Evolutionary conservation across 1,140 invertebrate genomes (phyloP), one percentile per base, ranked within the genome.

Genomic region (Parasteatoda tepidariorum): DNA sequence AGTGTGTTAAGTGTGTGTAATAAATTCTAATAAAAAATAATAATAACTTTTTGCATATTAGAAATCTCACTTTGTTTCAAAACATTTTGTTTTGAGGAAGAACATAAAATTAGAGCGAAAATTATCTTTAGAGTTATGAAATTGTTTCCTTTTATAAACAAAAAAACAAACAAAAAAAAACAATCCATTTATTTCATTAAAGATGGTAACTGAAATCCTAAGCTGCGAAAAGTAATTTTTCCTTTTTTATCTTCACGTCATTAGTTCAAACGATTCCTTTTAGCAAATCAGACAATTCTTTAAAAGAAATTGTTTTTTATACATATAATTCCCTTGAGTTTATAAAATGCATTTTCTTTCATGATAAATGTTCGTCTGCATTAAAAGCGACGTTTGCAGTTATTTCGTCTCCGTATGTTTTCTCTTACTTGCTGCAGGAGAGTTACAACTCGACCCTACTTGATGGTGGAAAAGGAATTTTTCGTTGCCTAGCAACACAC

Each of bases 331-430:
- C 57, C 59, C 34, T 33, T 4, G 13, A 38, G 61, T 34, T 64
- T 66, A 76, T 48, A 76, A 76, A 76, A 64, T 22, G 74, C 74
- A 66, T 55, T 76, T 66, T 66, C 61, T 64, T 34, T 7, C 74
- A 18, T 76, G 74, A 76, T 76, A 34, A 76, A 76, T 76, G 74
- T 66, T 76, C 31, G 34, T 61, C 38, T 31, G 61, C 74, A 66
- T 76, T 76, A 76, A 75, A 75, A 31, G 71, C 30, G 71, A 75
- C 71, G 41, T 75, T 57, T 57, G 26, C 74, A 64, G 38, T 31
- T 64, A 76, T 76, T 66, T 41, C 59, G 61, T 64, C 57, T 34
- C 41, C 41, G 48, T 71, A 31, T 30, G 28, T 66, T 33, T 22
- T 33, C 28, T 22, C 31, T 30, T 18, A 15, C 30, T 28, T 31